Conservation (phyloP, 2,888 invertebrate species). For the Temnothorax rugatulus region DNA sequence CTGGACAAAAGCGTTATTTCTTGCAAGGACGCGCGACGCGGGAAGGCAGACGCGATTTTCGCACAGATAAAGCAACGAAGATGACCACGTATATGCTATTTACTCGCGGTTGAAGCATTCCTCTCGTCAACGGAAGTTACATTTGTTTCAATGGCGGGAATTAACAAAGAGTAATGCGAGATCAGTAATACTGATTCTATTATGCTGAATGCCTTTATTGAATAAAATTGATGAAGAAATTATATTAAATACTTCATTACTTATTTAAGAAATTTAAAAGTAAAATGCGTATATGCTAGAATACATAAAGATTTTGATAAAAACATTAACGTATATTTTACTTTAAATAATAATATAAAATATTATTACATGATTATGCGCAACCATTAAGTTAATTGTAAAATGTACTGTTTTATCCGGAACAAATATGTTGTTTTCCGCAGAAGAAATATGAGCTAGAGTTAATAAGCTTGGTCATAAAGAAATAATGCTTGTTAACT, state of each 20-base stretch:
- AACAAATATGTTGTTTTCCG: not conserved
- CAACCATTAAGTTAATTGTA: conserved; percentile 3
- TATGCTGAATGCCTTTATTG: not conserved
- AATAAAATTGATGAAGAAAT: not conserved
- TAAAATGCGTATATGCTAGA: not conserved
- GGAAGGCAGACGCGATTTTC: conserved; percentile 68
- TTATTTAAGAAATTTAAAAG: not conserved
- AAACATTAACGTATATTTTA: not conserved
- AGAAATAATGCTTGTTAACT: conserved; percentile 49
- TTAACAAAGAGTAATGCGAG: not conserved
- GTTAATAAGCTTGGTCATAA: conserved; percentile 41
- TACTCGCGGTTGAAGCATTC: conserved; percentile 28
- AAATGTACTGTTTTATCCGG: not conserved
- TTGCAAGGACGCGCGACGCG: conserved; percentile 56
- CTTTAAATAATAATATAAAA: not conserved
- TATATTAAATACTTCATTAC: not conserved
- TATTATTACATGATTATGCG: not conserved
- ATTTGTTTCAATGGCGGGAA: conserved; percentile 18
- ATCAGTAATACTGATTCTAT: conserved; percentile 23
- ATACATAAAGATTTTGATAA: not conserved
- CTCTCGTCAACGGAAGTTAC: conserved; percentile 24
- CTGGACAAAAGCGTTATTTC: conserved; percentile 50
- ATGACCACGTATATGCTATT: conserved; percentile 42
- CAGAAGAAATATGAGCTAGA: conserved; percentile 25
- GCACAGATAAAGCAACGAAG: conserved; percentile 65